phyloP scores from a whole-genome alignment of 2,113 vertebrate genomes.

The Pluvianellus socialis region DNA sequence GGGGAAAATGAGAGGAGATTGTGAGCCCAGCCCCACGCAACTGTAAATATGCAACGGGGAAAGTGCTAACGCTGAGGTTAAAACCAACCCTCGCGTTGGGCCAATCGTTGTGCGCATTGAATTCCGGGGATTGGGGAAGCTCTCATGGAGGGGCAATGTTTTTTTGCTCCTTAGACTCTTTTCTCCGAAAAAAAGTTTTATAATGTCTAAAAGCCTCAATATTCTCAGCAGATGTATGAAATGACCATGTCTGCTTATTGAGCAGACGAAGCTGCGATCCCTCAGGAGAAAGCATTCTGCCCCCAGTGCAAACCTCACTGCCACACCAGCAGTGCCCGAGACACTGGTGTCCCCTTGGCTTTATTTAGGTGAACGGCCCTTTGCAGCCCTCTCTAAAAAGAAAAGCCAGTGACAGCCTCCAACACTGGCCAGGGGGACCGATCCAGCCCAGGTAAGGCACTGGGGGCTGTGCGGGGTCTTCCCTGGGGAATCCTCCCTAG shows the following conservation, averaged over 20 bases:
- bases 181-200: not conserved
- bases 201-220: not conserved
- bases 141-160: not conserved
- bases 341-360: rapidly evolving
- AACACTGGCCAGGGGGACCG: not conserved
- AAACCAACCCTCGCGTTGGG: not conserved
- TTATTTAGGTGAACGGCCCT: not conserved
- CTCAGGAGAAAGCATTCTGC: not conserved
- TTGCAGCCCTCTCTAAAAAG: not conserved
- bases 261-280: not conserved
- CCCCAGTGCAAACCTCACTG: not conserved
- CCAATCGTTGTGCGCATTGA: not conserved
- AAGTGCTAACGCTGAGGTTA: not conserved
- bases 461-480: rapidly evolving
- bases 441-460: not conserved
- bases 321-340: not conserved
- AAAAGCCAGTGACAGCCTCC: not conserved
- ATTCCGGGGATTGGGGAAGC: not conserved
- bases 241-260: rapidly evolving
- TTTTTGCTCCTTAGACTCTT: not conserved
- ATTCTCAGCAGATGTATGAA: not conserved
- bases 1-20: not conserved
- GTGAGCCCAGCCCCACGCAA: not conserved
- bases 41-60: not conserved
- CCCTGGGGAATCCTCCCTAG: rapidly evolving